Conservation (phyloP, 1,140 invertebrate genomes). For the Luehdorfia chinensis region DNA sequence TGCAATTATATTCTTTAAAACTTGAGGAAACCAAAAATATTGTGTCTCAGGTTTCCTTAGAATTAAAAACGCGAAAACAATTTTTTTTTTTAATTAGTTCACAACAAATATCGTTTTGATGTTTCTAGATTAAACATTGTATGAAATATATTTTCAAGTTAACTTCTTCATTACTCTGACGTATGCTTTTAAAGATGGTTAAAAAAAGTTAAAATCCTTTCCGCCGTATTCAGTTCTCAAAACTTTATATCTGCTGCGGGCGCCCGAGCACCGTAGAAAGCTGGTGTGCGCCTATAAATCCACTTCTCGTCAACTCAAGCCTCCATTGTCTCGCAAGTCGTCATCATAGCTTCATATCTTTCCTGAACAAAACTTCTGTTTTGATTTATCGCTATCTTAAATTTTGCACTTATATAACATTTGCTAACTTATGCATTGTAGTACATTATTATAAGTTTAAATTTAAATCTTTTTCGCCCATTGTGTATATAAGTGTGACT, state of each 20-base stretch:
- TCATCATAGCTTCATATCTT: conserved; percentile 32
- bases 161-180: too few relatives aligned
- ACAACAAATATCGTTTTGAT: too few relatives aligned
- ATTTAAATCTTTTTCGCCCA: too few relatives aligned
- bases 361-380: background rate
- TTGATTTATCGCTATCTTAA: background rate
- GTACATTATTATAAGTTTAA: background rate
- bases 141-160: too few relatives aligned
- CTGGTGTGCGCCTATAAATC: conserved; percentile 58
- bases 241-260: conserved; percentile 1
- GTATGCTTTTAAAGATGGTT: background rate
- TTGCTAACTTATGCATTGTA: too few relatives aligned
- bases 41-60: too few relatives aligned
- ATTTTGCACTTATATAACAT: background rate
- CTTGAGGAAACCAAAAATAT: too few relatives aligned
- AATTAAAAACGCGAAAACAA: too few relatives aligned
- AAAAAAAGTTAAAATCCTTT: background rate
- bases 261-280: conserved; percentile 47
- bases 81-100: too few relatives aligned
- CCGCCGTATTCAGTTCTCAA: background rate
- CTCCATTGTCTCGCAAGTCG: conserved; percentile 56
- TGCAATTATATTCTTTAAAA: too few relatives aligned
- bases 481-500: conserved; percentile 9
- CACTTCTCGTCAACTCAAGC: conserved; percentile 34
- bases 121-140: too few relatives aligned